Evolutionary conservation across 1,140 invertebrate species (phyloP).

Genomic region (Aphaenogaster ashmeadi): DNA sequence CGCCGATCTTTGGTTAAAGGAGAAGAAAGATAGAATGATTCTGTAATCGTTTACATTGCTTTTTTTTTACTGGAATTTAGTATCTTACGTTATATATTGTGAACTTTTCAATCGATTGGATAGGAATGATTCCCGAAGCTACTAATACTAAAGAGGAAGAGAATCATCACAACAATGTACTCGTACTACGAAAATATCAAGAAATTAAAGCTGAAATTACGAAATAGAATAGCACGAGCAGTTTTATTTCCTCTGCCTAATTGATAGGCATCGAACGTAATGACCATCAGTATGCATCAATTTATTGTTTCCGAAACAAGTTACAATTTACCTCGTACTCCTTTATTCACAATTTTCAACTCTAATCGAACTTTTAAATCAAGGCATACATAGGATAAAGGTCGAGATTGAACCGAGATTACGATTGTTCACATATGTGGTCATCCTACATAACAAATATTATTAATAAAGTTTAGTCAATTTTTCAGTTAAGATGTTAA

Average conservation of each 20-base stretch:
- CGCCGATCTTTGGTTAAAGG: conserved; percentile 54
- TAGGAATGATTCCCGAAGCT: conserved; percentile 56
- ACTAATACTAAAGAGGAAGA: conserved; percentile 46
- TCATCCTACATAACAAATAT: background rate
- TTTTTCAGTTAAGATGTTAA: background rate
- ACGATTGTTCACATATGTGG: background rate
- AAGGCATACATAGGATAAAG: background rate
- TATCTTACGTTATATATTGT: conserved; percentile 65
- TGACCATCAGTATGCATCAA: background rate
- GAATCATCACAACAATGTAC: conserved; percentile 70
- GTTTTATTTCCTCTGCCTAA: conserved; percentile 18
- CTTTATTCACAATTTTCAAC: background rate
- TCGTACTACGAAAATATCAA: conserved; percentile 69
- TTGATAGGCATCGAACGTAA: background rate
- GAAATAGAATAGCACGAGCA: conserved; percentile 46
- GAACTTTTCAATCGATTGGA: conserved; percentile 65
- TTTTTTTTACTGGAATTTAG: conserved; percentile 76
- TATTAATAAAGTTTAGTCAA: background rate
- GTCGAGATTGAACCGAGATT: background rate
- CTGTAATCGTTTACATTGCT: conserved; percentile 77
- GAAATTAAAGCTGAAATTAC: conserved; percentile 74
- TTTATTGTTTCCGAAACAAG: background rate
- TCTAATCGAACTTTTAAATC: background rate
- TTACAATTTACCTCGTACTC: background rate
- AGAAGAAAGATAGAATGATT: conserved; percentile 41